A percentile compares a stretch with the other conserved stretches of the same genome.
phyloP scores from a whole-genome alignment of 2,113 vertebrate genomes.

The Chrysochloris asiatica region DNA sequence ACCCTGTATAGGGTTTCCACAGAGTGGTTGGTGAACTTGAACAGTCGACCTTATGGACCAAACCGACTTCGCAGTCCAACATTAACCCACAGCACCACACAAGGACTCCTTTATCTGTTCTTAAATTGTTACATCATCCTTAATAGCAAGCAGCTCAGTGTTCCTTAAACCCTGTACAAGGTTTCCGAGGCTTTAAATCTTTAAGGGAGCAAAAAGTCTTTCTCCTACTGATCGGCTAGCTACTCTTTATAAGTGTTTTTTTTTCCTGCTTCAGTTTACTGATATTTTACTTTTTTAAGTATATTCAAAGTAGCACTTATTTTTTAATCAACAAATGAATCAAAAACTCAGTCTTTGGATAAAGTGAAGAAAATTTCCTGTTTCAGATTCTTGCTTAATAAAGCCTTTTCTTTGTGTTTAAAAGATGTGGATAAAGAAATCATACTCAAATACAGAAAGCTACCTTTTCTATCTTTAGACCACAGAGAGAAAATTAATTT shows the following conservation, averaged over 20 bases:
- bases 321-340: not conserved
- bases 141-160: too few relatives aligned
- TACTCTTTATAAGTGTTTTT: conserved; percentile 8
- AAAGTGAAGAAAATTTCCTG: not conserved
- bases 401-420: not conserved
- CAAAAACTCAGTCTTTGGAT: not conserved
- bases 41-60: too few relatives aligned
- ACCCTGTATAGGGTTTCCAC: too few relatives aligned
- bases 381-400: not conserved
- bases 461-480: not conserved
- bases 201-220: too few relatives aligned
- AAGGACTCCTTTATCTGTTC: too few relatives aligned
- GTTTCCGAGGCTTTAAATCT: too few relatives aligned
- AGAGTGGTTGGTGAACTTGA: too few relatives aligned
- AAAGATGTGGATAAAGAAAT: not conserved
- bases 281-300: not conserved
- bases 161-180: too few relatives aligned
- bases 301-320: not conserved
- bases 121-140: too few relatives aligned
- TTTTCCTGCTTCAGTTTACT: not conserved
- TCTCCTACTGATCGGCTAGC: too few relatives aligned
- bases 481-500: not conserved
- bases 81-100: too few relatives aligned
- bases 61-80: too few relatives aligned
- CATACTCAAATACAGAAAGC: not conserved